Evolutionary conservation across 2,113 vertebrate species (phyloP).

Genomic region (Brevimyrus niger): DNA sequence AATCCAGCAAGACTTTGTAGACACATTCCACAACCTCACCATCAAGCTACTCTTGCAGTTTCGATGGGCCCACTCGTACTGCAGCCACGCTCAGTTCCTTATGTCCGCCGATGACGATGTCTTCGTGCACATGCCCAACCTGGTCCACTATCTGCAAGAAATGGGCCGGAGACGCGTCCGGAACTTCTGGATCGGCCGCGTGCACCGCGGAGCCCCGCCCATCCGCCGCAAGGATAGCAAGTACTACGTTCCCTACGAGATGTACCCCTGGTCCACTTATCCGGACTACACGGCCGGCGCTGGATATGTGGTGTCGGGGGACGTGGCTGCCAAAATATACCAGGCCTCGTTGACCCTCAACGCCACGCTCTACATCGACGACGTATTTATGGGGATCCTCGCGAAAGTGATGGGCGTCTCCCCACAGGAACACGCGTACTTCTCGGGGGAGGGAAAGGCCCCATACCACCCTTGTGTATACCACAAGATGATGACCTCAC

Average conservation of each 20-base stretch:
- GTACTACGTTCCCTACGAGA: conserved; percentile 81
- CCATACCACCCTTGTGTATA: conserved; percentile 87
- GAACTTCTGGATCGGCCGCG: conserved; percentile 84
- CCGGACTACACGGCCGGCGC: conserved; percentile 92
- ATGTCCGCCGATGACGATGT: conserved; percentile 94
- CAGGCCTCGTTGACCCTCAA: conserved; percentile 80
- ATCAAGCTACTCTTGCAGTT: conserved; percentile 88
- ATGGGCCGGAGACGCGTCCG: conserved; percentile 55
- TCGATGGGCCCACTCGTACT: conserved; percentile 79
- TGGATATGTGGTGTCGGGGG: conserved; percentile 79
- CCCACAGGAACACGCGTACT: conserved; percentile 77
- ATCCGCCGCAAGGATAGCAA: conserved; percentile 77
- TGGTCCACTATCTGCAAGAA: conserved; percentile 75
- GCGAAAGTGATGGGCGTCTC: conserved; percentile 75
- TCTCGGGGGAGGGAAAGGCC: conserved; percentile 85
- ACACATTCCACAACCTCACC: conserved; percentile 93
- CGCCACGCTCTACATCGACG: conserved; percentile 85
- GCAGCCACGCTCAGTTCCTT: conserved; percentile 79
- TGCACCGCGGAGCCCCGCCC: conserved; percentile 80
- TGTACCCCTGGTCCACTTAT: conserved; percentile 87
- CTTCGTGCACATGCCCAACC: conserved; percentile 91
- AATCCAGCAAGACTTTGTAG: conserved; percentile 87
- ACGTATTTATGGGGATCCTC: conserved; percentile 96
- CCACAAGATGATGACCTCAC: conserved; percentile 90
- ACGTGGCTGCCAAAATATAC: conserved; percentile 79